Conservation (phyloP, 1,140 invertebrate species). For the Papilio polytes region DNA sequence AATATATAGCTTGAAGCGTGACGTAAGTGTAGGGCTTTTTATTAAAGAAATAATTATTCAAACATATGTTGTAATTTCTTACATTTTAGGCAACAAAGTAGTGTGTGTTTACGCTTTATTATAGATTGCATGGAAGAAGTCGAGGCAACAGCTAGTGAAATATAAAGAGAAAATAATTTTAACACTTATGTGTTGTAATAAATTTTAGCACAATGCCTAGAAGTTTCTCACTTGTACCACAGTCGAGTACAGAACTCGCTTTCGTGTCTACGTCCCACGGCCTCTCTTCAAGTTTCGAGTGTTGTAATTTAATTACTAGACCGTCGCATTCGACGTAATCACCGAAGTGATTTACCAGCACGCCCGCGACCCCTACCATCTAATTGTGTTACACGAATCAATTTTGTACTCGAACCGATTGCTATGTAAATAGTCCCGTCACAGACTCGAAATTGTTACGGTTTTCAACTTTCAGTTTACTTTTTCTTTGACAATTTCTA, state of each 20-base stretch:
- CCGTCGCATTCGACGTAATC: slow-evolving; percentile 57
- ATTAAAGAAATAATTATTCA: no score
- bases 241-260: slow-evolving; percentile 3
- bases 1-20: no score
- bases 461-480: slow-evolving; percentile 25
- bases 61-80: no score
- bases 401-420: slow-evolving; percentile 36
- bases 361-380: slow-evolving; percentile 38
- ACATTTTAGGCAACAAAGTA: no score
- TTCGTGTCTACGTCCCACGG: slow-evolving; percentile 42
- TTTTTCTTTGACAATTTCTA: neutral
- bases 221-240: slow-evolving; percentile 11
- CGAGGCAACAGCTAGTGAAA: no score
- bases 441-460: slow-evolving; percentile 25
- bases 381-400: slow-evolving; percentile 47
- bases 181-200: neutral
- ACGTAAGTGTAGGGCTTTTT: no score
- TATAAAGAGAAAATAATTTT: no score
- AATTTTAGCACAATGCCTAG: neutral
- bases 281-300: slow-evolving; percentile 55
- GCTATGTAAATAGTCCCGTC: slow-evolving; percentile 17
- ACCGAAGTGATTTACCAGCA: slow-evolving; percentile 56
- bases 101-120: no score
- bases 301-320: slow-evolving; percentile 64
- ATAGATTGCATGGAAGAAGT: no score